These are phyloP conservation scores for Chelonus insularis DNA, from an alignment of 1,140 invertebrate species.

Conservation along the genomic window DNA sequence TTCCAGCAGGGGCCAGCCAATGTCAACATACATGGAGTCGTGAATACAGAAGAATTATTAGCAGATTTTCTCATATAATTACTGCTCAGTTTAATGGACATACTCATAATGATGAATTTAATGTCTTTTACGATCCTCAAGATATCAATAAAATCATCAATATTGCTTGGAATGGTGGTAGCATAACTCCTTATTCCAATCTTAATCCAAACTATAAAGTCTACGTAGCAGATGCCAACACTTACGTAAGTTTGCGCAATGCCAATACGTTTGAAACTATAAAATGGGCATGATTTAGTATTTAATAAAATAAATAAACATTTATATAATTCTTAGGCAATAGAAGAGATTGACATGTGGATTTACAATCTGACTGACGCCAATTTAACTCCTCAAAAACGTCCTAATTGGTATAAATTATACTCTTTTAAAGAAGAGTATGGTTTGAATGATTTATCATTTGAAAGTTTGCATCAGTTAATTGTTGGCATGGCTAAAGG, in stretches of 20 bases:
- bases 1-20: constrained; percentile 72
- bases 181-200: constrained; percentile 67
- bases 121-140: constrained; percentile 65
- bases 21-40: constrained; percentile 70
- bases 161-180: constrained; percentile 78
- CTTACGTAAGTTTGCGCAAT: constrained; percentile 62
- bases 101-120: constrained; percentile 76
- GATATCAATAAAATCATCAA: constrained; percentile 61
- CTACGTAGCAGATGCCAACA: constrained; percentile 67
- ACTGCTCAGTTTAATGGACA: constrained; percentile 81
- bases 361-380: constrained; percentile 78
- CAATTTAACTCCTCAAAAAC: constrained; percentile 62
- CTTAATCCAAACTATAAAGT: constrained; percentile 84
- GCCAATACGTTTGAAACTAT: constrained; percentile 1
- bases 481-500: constrained; percentile 43
- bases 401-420: constrained; percentile 68
- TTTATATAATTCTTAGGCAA: constrained; percentile 60
- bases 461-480: constrained; percentile 47
- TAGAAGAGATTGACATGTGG: constrained; percentile 73
- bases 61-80: constrained; percentile 70
- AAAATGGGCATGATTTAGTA: no score
- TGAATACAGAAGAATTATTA: constrained; percentile 65
- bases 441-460: constrained; percentile 54
- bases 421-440: constrained; percentile 72
- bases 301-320: no score